These are phyloP conservation scores for Syrphus vitripennis DNA, from an alignment of 2,888 invertebrate species.

Conservation along the genomic window DNA sequence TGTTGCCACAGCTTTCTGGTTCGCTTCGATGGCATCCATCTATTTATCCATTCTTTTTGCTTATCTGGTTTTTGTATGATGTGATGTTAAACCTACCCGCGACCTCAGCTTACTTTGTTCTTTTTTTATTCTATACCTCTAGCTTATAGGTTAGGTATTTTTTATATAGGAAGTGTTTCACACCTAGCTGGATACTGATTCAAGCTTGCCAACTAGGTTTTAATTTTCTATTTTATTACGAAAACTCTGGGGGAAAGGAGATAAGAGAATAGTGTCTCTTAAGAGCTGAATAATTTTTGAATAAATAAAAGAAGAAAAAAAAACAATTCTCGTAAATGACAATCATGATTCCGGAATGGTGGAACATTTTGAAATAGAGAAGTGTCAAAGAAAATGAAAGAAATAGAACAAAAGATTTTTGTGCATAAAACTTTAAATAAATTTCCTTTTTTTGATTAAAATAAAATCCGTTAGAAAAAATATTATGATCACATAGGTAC, in stretches of 20 bases:
- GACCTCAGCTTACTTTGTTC: neutral
- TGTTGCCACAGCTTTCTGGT: neutral
- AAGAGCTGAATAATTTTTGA: neutral
- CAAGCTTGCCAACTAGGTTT: constrained; percentile 12
- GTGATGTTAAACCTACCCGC: neutral
- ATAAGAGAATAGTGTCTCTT: neutral
- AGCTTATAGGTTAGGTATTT: neutral
- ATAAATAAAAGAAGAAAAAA: neutral
- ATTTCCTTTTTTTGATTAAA: too few species aligned
- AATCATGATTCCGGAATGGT: too few species aligned
- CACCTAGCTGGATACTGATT: neutral
- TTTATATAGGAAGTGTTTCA: neutral
- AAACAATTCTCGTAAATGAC: neutral
- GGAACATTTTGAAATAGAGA: too few species aligned
- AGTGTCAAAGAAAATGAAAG: too few species aligned
- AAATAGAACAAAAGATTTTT: too few species aligned
- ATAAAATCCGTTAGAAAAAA: too few species aligned
- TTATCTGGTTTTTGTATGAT: neutral
- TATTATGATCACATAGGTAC: too few species aligned
- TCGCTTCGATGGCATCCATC: constrained; percentile 8
- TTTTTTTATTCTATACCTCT: neutral
- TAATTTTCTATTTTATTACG: neutral
- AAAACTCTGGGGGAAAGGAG: neutral
- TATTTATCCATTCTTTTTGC: constrained; percentile 9
- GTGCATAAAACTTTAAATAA: too few species aligned